These are phyloP conservation scores for Hestina assimilis DNA, from an alignment of 1,140 invertebrate genomes.

Conservation along the genomic window DNA sequence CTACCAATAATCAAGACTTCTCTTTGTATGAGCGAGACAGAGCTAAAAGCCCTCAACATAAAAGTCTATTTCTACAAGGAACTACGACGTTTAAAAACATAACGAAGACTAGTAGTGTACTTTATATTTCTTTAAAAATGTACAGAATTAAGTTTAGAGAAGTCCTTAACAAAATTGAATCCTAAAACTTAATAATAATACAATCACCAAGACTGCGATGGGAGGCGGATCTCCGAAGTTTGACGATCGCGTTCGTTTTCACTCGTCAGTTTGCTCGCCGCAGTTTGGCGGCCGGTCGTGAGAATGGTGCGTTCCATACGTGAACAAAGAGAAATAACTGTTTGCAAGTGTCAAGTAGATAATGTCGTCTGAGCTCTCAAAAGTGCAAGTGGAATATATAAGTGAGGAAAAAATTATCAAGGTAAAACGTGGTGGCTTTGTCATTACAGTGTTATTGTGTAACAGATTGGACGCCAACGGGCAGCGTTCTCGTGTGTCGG, in stretches of 20 bases:
- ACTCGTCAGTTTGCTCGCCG: constrained; percentile 66
- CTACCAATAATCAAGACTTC: constrained; percentile 77
- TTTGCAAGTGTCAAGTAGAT: constrained; percentile 68
- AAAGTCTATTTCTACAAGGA: constrained; percentile 14
- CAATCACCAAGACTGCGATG: constrained; percentile 59
- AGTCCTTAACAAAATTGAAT: background rate
- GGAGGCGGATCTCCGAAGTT: constrained; percentile 74
- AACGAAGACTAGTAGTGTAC: background rate
- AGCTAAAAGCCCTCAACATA: constrained; percentile 36
- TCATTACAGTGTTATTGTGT: constrained; percentile 67
- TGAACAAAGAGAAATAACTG: constrained; percentile 67
- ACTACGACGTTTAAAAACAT: background rate
- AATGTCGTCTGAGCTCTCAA: constrained; percentile 75
- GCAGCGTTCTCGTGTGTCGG: constrained; percentile 70
- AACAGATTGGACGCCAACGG: constrained; percentile 72
- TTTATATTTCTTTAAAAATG: background rate
- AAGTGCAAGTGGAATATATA: constrained; percentile 74
- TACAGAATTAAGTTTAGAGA: background rate
- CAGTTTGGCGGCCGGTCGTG: constrained; percentile 74
- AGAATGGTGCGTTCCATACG: constrained; percentile 68
- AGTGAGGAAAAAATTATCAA: constrained; percentile 72
- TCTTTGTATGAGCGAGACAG: constrained; percentile 60
- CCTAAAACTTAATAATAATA: constrained; percentile 22
- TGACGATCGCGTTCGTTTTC: constrained; percentile 53
- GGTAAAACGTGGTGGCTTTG: constrained; percentile 61